phyloP scores from a whole-genome alignment of 2,797 vertebrate genomes.

The Glyptemys insculpta region DNA sequence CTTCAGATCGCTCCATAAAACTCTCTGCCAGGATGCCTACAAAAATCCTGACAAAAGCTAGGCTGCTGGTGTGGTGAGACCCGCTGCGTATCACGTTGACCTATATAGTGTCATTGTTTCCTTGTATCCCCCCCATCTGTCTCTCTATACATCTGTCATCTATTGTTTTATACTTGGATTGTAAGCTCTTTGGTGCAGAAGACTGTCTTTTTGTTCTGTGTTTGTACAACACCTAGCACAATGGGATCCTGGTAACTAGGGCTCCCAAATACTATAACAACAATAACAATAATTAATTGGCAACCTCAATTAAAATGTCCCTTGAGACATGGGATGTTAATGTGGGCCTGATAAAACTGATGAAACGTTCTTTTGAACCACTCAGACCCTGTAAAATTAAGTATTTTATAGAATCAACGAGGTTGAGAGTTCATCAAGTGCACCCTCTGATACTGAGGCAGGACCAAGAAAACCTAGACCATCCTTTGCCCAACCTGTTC shows the following conservation, averaged over 20 bases:
- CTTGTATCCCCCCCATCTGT: no score
- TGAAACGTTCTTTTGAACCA: background rate
- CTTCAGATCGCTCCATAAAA: no score
- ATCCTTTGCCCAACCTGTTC: background rate
- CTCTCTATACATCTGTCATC: no score
- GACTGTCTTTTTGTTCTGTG: background rate
- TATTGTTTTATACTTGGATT: background rate
- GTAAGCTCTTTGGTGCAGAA: background rate
- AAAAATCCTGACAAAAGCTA: no score
- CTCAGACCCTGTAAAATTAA: background rate
- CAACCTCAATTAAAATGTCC: background rate
- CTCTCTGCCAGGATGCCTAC: no score
- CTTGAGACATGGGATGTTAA: background rate
- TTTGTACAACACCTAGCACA: background rate
- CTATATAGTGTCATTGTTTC: no score
- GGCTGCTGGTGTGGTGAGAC: no score
- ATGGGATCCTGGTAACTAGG: background rate
- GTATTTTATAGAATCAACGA: background rate
- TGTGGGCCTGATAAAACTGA: background rate
- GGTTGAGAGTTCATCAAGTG: background rate
- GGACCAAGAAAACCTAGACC: background rate
- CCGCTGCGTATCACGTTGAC: no score
- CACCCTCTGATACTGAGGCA: background rate
- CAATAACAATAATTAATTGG: background rate
- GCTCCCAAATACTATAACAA: background rate